Percentiles rank a stretch among this genome's conserved stretches.
Evolutionary conservation across 2,797 vertebrate genomes (phyloP).

Genomic region (Enoplosus armatus): DNA sequence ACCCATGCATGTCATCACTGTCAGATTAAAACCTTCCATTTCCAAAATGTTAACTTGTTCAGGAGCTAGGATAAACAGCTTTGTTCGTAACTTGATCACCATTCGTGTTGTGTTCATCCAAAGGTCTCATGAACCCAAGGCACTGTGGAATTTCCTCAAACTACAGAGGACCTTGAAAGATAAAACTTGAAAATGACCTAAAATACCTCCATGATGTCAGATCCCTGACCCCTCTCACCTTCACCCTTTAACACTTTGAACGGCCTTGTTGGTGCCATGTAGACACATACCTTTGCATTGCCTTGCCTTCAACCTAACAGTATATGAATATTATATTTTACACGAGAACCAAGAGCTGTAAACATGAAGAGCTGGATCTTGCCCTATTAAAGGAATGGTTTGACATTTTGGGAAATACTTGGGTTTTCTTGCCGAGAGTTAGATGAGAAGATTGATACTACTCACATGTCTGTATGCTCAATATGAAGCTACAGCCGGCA

Average conservation of each 20-base stretch:
- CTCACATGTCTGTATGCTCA: not conserved
- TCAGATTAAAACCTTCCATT: slow-evolving; percentile 59
- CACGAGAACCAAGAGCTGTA: not conserved
- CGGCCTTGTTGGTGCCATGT: not conserved
- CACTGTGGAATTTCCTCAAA: slow-evolving; percentile 1
- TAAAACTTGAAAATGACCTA: not conserved
- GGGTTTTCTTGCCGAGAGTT: not conserved
- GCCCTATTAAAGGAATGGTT: not conserved
- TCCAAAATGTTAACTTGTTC: slow-evolving; percentile 47
- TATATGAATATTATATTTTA: slow-evolving; percentile 10
- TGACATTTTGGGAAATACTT: not conserved
- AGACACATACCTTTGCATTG: not conserved
- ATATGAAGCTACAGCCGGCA: not conserved
- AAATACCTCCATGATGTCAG: slow-evolving; percentile 16
- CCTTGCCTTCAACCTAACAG: not conserved
- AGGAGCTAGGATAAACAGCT: slow-evolving; percentile 47
- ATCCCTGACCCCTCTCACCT: not conserved
- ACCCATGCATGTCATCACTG: slow-evolving; percentile 56
- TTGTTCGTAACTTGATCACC: slow-evolving; percentile 41
- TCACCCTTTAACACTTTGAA: not conserved
- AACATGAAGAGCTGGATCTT: not conserved
- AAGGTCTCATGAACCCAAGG: slow-evolving; percentile 42
- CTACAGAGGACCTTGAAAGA: not conserved
- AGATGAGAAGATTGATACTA: not conserved
- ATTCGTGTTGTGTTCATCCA: slow-evolving; percentile 40